Evolutionary conservation across 2,113 vertebrate species (phyloP).

Genomic region (Lophius piscatorius): DNA sequence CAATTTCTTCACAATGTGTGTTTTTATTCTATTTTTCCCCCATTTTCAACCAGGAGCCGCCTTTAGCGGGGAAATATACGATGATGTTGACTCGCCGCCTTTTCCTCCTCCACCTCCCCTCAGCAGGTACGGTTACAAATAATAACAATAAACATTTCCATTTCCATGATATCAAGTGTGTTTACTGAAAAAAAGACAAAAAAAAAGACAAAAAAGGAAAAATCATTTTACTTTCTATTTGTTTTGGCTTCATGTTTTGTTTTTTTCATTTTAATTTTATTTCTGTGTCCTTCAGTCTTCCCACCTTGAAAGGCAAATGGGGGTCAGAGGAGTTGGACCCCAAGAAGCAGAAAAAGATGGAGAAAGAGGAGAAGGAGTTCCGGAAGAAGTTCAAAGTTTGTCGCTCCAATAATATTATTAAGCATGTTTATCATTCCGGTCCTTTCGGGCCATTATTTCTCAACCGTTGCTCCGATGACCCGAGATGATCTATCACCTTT

Average conservation of each 20-base stretch:
- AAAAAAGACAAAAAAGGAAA: too few relatives aligned
- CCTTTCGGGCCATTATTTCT: too few relatives aligned
- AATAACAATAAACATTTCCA: background rate
- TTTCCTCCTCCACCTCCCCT: conserved; percentile 71
- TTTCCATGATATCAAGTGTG: background rate
- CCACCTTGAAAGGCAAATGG: conserved; percentile 50
- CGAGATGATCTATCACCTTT: too few relatives aligned
- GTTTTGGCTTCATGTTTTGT: background rate
- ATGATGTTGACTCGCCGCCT: conserved; percentile 86
- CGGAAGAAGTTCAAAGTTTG: conserved; percentile 93
- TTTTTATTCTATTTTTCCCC: background rate
- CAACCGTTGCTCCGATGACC: too few relatives aligned
- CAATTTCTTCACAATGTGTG: too few relatives aligned
- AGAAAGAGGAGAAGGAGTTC: conserved; percentile 93
- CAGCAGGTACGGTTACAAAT: conserved; percentile 69
- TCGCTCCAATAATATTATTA: background rate
- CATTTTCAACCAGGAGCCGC: conserved; percentile 35
- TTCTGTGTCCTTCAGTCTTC: conserved; percentile 51
- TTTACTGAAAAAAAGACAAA: background rate
- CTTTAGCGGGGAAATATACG: conserved; percentile 84
- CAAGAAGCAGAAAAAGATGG: conserved; percentile 87
- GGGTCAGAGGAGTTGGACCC: conserved; percentile 66
- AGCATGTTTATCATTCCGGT: background rate
- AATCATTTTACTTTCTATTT: too few relatives aligned
- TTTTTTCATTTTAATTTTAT: background rate